phyloP scores from a whole-genome alignment of 1,140 invertebrate species.

The Pogonus chalceus region DNA sequence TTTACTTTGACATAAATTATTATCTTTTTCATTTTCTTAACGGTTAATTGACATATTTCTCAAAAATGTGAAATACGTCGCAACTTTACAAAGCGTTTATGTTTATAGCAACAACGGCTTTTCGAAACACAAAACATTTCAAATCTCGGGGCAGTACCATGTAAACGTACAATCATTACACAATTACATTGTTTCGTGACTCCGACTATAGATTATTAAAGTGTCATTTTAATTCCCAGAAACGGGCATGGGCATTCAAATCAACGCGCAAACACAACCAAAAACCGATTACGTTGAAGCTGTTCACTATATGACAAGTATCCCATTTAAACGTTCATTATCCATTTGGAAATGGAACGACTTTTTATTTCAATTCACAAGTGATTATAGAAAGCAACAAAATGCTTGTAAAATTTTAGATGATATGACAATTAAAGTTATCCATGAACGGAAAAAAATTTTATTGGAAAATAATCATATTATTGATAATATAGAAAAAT shows the following conservation, averaged over 20 bases:
- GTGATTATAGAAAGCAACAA: background rate
- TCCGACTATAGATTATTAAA: background rate
- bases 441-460: background rate
- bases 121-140: no score
- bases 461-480: background rate
- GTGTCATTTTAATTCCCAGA: background rate
- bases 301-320: background rate
- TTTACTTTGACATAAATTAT: no score
- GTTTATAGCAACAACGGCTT: no score
- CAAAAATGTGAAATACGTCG: no score
- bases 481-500: background rate
- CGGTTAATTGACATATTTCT: no score
- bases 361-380: background rate
- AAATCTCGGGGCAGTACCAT: no score
- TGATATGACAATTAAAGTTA: background rate
- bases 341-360: background rate
- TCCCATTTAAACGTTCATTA: background rate
- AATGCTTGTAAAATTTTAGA: background rate
- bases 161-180: no score
- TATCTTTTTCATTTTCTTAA: no score
- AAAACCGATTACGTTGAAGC: background rate
- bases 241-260: background rate
- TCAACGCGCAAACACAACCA: background rate
- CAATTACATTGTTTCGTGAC: no score
- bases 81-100: no score